A percentile compares a stretch with the other conserved stretches of the same genome.
Conservation (phyloP, 1,140 invertebrate species). For the Calliphora vicina region DNA sequence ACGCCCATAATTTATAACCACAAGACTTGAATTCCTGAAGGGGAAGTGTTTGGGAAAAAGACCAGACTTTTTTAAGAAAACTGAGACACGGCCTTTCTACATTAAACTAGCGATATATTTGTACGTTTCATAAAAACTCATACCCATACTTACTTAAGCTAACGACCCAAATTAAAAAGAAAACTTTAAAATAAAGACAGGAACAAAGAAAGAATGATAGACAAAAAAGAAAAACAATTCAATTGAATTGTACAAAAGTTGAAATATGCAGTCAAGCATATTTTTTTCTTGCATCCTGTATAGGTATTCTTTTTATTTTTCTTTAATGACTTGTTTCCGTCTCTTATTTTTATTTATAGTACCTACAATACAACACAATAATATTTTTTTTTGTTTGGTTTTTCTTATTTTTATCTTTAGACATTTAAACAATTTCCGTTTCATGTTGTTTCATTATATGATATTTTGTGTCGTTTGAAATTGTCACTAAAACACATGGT, state of each 20-base stretch:
- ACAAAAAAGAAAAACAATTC: not conserved
- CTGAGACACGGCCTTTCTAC: no score
- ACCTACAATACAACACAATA: not conserved
- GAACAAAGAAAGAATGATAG: not conserved
- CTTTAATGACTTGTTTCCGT: not conserved
- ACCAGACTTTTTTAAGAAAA: no score
- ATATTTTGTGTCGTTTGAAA: not conserved
- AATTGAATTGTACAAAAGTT: not conserved
- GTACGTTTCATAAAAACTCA: not conserved
- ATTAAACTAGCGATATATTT: no score
- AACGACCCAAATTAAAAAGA: not conserved
- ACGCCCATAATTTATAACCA: no score
- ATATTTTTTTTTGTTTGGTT: no score
- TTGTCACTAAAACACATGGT: not conserved
- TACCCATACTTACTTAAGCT: no score
- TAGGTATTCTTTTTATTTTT: not conserved
- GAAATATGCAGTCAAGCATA: not conserved
- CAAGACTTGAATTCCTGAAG: no score
- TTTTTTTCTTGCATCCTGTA: not conserved
- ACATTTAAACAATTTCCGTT: not conserved
- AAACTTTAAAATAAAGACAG: not conserved
- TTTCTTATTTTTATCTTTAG: not conserved
- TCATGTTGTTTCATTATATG: not conserved
- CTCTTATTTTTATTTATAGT: not conserved
- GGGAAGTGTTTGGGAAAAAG: no score